These are phyloP conservation scores for Apogon talboti DNA, from an alignment of 2,797 vertebrate species.

Conservation along the genomic window DNA sequence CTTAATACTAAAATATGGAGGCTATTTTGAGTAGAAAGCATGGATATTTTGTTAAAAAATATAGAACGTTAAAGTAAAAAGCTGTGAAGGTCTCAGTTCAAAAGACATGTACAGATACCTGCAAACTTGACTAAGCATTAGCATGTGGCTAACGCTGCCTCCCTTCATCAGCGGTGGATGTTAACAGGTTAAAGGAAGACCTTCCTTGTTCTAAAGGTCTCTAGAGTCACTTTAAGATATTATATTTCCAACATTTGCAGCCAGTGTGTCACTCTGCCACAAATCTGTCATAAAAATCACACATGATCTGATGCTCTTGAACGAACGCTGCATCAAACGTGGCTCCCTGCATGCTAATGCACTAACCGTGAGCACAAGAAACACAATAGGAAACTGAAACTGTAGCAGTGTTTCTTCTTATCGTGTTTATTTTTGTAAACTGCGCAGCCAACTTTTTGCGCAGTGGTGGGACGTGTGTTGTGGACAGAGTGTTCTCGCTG, in stretches of 20 bases:
- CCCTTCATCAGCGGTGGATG: no score
- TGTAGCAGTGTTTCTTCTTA: slow-evolving; percentile 23
- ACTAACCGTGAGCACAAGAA: slow-evolving; percentile 7
- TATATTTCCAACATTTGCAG: slow-evolving; percentile 44
- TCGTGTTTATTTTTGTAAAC: slow-evolving; percentile 73
- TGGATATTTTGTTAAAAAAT: no score
- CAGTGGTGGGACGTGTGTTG: slow-evolving; percentile 53
- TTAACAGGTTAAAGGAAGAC: not conserved
- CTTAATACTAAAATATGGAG: no score
- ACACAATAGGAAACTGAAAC: slow-evolving; percentile 45
- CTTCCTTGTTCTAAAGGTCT: not conserved
- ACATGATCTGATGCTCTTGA: slow-evolving; percentile 58
- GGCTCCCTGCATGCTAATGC: slow-evolving; percentile 60
- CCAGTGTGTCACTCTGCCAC: slow-evolving; percentile 26
- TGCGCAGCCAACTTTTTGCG: slow-evolving; percentile 48
- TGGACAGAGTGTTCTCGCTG: slow-evolving; percentile 69
- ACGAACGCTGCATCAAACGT: slow-evolving; percentile 40
- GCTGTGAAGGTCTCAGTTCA: no score
- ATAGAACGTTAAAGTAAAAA: no score
- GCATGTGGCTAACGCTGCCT: no score
- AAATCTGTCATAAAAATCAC: slow-evolving; percentile 34
- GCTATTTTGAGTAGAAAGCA: no score
- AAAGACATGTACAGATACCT: no score
- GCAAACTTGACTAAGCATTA: no score
- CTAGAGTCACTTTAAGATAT: not conserved